These are phyloP conservation scores for Trachymyrmex septentrionalis DNA, from an alignment of 1,140 invertebrate species.

Conservation along the genomic window DNA sequence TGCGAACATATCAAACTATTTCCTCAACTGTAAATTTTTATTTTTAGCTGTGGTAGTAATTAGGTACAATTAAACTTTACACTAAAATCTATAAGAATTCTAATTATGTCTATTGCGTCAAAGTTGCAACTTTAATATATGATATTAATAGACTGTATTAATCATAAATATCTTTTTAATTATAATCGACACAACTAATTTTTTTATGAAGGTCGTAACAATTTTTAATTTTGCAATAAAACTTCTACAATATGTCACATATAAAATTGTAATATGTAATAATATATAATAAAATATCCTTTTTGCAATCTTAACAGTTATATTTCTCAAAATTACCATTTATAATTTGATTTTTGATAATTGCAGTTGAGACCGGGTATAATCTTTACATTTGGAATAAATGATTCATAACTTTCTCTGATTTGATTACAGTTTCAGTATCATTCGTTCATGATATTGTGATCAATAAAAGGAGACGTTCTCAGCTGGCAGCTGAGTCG, in stretches of 20 bases:
- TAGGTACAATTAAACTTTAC: not conserved
- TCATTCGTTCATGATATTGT: constrained; percentile 40
- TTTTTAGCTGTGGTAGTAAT: not conserved
- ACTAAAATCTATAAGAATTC: not conserved
- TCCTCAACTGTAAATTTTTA: not conserved
- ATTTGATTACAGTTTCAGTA: constrained; percentile 59
- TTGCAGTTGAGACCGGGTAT: not conserved
- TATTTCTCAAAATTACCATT: not conserved
- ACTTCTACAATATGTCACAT: not conserved
- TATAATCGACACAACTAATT: not conserved
- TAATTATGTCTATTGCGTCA: not conserved
- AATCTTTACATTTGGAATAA: not conserved
- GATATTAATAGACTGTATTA: not conserved
- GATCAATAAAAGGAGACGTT: constrained; percentile 48
- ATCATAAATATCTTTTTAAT: not conserved
- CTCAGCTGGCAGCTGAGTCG: constrained; percentile 41
- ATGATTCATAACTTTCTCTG: not conserved
- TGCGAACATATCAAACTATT: too few relatives aligned
- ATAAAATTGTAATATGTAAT: not conserved
- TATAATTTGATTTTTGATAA: not conserved
- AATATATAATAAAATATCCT: not conserved
- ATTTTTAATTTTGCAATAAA: not conserved
- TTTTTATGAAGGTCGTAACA: not conserved
- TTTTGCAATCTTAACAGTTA: not conserved
- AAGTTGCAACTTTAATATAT: not conserved